A percentile compares a stretch with the other conserved stretches of the same genome.
Evolutionary conservation across 1,140 invertebrate species (phyloP).

Genomic region (Andrena cerasifolii): DNA sequence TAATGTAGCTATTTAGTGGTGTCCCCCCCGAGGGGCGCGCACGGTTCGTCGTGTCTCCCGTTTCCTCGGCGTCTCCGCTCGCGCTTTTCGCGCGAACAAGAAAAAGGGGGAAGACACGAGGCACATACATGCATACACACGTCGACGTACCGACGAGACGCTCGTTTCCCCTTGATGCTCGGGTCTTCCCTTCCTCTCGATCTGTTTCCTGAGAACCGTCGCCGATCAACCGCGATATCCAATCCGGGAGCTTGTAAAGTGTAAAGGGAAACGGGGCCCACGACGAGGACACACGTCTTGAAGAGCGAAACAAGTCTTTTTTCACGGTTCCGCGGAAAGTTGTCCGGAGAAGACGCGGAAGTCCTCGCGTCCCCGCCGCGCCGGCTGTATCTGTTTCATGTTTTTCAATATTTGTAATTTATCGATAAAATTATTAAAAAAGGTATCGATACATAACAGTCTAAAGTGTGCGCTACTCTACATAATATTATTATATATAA

Average conservation of each 20-base stretch:
- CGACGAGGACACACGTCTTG: constrained; percentile 42
- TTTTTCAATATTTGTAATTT: constrained; percentile 83
- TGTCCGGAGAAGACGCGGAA: constrained; percentile 55
- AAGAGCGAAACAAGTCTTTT: constrained; percentile 46
- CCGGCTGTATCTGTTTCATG: constrained; percentile 81
- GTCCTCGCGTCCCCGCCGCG: constrained; percentile 71
- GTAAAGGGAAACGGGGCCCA: constrained; percentile 35
- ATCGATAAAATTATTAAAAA: constrained; percentile 81
- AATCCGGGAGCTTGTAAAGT: not conserved
- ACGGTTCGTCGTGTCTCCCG: constrained; percentile 37
- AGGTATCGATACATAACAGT: constrained; percentile 82
- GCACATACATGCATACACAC: too few species aligned
- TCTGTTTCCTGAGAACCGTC: not conserved
- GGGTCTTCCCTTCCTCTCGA: not conserved
- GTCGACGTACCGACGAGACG: not conserved
- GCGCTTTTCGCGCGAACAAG: not conserved
- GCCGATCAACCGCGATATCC: constrained; percentile 14
- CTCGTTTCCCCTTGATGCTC: not conserved
- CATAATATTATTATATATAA: constrained; percentile 82
- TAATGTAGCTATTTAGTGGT: constrained; percentile 52
- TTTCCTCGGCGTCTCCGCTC: constrained; percentile 13
- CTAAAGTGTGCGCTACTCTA: constrained; percentile 82
- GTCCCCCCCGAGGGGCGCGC: constrained; percentile 35
- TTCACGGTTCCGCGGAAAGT: constrained; percentile 56
- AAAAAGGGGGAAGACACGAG: not conserved